Evolutionary conservation across 2,888 invertebrate genomes (phyloP).

Genomic region (Aphidoletes aphidimyza): DNA sequence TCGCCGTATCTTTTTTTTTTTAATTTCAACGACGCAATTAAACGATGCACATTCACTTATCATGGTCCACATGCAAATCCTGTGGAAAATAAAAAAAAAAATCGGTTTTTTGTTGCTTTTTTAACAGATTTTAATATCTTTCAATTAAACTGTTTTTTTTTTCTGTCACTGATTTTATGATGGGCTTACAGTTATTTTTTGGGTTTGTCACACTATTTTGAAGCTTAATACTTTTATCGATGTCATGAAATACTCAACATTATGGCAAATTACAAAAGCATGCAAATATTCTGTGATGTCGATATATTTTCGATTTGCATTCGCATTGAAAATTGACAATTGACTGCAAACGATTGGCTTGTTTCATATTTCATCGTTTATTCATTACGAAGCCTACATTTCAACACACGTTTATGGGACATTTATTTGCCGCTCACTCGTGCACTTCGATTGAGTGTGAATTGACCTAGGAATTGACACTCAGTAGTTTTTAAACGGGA

Average conservation of each 20-base stretch:
- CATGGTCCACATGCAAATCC: background rate
- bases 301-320: too few relatives aligned
- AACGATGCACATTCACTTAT: background rate
- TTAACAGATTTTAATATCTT: background rate
- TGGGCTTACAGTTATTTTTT: background rate
- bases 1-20: background rate
- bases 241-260: background rate
- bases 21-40: background rate
- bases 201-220: background rate
- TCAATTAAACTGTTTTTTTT: conserved; percentile 28
- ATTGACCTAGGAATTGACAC: too few relatives aligned
- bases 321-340: too few relatives aligned
- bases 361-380: too few relatives aligned
- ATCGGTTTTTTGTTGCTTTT: too few relatives aligned
- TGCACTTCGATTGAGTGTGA: too few relatives aligned
- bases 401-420: too few relatives aligned
- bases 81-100: background rate
- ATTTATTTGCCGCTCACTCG: too few relatives aligned
- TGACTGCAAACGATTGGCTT: too few relatives aligned
- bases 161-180: conserved; percentile 1
- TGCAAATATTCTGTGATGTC: background rate
- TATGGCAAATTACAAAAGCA: background rate
- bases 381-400: too few relatives aligned
- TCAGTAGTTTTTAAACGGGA: background rate
- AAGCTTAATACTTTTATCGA: background rate